A percentile compares a stretch with the other conserved stretches of the same genome.
Evolutionary conservation across 2,113 vertebrate genomes (phyloP).

Genomic region (Cettia cetti): DNA sequence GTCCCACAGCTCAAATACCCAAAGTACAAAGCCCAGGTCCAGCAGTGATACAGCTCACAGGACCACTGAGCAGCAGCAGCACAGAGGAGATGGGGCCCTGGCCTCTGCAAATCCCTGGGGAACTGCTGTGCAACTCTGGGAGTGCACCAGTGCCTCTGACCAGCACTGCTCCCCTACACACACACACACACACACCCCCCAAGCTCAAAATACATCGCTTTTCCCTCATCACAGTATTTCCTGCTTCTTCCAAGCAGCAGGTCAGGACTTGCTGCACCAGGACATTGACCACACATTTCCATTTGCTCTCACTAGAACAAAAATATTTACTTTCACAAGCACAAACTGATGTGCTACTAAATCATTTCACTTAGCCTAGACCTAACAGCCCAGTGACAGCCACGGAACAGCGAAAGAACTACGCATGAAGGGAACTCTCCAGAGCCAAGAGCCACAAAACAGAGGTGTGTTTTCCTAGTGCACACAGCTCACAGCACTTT

Average conservation of each 20-base stretch:
- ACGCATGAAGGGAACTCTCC: fast-evolving
- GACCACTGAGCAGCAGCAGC: background rate
- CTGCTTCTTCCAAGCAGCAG: background rate
- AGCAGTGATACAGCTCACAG: fast-evolving
- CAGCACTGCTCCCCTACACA: background rate
- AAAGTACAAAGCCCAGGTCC: fast-evolving
- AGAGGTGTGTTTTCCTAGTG: background rate
- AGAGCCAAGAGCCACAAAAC: background rate
- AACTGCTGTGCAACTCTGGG: background rate
- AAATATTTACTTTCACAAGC: background rate
- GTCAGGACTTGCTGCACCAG: background rate
- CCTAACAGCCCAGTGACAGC: background rate
- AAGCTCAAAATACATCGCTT: fast-evolving
- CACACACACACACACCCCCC: background rate
- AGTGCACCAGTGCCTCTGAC: background rate
- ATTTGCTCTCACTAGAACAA: background rate
- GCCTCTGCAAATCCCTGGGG: background rate
- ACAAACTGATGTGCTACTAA: background rate
- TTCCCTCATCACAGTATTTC: background rate
- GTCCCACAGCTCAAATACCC: too few relatives aligned
- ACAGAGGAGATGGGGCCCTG: background rate
- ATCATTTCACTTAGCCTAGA: background rate
- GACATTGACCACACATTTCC: background rate
- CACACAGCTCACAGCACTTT: fast-evolving
- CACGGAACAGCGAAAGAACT: background rate